Percentiles rank a stretch among this genome's conserved stretches.
These are phyloP conservation scores for Harpalus rubripes DNA, from an alignment of 2,888 invertebrate genomes.

Conservation along the genomic window DNA sequence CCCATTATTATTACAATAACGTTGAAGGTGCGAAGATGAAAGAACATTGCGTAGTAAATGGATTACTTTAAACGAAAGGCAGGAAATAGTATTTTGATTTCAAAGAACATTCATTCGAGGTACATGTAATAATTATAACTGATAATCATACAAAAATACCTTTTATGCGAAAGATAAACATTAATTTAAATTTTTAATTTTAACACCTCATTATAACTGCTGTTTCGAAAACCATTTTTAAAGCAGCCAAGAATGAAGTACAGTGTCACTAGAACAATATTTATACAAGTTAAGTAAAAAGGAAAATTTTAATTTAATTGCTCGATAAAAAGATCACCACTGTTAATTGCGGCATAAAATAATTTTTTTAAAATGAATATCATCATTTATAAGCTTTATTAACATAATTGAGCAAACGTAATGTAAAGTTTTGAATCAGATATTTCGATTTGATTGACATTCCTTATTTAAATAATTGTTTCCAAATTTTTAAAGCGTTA, in stretches of 20 bases:
- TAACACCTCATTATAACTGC: background rate
- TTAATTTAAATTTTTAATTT: slow-evolving; percentile 5
- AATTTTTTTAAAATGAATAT: no score
- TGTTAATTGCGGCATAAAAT: background rate
- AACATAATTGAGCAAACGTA: no score
- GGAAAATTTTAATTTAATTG: background rate
- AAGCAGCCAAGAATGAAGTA: background rate
- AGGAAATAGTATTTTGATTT: background rate
- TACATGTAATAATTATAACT: background rate
- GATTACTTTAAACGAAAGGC: slow-evolving; percentile 26
- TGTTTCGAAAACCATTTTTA: background rate
- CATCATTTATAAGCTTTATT: no score
- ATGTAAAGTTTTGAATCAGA: no score
- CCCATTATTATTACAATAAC: slow-evolving; percentile 41
- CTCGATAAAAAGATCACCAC: background rate
- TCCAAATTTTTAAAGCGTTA: no score
- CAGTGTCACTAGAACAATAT: background rate
- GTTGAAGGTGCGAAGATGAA: slow-evolving; percentile 31
- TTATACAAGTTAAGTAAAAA: background rate
- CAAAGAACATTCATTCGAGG: background rate
- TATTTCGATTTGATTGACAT: no score
- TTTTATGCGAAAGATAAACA: background rate
- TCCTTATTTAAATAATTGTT: no score
- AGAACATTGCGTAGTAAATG: slow-evolving; percentile 43
- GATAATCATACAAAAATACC: background rate